Base-by-base conservation (phyloP, 2,888 invertebrate genomes). In the Perdita meconis region DNA sequence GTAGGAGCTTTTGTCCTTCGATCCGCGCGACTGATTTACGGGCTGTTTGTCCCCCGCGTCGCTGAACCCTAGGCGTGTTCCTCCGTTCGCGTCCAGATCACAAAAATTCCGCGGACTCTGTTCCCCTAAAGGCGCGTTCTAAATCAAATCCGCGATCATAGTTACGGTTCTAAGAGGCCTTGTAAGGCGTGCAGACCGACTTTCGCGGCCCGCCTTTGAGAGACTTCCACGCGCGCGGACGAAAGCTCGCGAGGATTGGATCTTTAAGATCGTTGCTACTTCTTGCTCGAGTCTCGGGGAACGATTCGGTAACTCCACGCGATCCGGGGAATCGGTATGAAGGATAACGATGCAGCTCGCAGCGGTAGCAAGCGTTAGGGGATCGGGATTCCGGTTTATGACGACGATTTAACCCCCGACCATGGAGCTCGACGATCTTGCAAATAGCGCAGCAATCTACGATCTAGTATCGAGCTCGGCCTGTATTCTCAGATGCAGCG, bases 381-480 rank as follows among this genome's bases (percentile, higher is more conserved):
- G 16, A 56, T 38, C 13, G 19, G 22, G 12, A n/a, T 22, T 42
- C 36, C 30, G 44, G 64, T n/a, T n/a, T n/a, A n/a, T n/a, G n/a
- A n/a, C 60, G 47, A 57, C 55, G 74, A 73, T 80, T 59, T 30
- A 19, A 26, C 59, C 38, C n/a, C 36, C 34, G 36, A 51, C 42
- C 44, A 36, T 13, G 40, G 36, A n/a, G 74, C 47, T 16, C 36
- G 53, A 36, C 61, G 50, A 69, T 81, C 57, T 63, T n/a, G 69
- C 66, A 51, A 81, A 74, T 80, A 67, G 67, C 65, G 60, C 59
- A 42, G 55, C 74, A 40, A 60, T 26, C 34, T n/a, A 1, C 10
- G 12, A 10, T 19, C 13, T 13, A 8, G 53, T 36, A 53, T 42
- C 55, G 30, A 51, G 34, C 12, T 12, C 22, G 0, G 30, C 40